A percentile compares a stretch with the other conserved stretches of the same genome.
These are phyloP conservation scores for Epinephelus moara DNA, from an alignment of 2,113 vertebrate genomes.

Conservation along the genomic window DNA sequence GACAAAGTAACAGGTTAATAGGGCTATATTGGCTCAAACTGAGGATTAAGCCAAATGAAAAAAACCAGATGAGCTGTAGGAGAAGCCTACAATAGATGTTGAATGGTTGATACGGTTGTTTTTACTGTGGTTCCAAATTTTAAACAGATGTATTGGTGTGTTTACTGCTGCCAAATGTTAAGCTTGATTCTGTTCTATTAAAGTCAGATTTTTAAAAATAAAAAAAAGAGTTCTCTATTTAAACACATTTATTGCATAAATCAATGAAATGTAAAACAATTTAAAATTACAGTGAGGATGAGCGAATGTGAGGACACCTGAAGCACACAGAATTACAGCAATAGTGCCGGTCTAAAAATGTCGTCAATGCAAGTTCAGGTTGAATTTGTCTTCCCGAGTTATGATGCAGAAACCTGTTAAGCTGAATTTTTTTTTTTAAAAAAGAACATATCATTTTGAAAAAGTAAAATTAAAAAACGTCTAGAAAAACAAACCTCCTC, in stretches of 20 bases:
- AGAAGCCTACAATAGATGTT: background rate
- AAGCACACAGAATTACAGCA: background rate
- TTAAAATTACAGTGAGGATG: background rate
- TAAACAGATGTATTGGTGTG: background rate
- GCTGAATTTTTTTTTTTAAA: background rate
- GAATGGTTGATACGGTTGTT: background rate
- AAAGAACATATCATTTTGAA: too few relatives aligned
- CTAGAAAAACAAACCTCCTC: background rate
- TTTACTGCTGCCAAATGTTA: background rate
- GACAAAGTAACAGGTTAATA: too few relatives aligned
- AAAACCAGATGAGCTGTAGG: background rate
- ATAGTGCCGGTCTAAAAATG: rapidly evolving
- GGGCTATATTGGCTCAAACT: background rate
- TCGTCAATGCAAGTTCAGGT: background rate
- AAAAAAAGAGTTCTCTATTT: background rate
- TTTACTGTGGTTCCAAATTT: background rate
- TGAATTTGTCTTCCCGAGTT: background rate
- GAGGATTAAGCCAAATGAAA: background rate
- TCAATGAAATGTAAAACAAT: constrained; percentile 16
- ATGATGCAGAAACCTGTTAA: background rate
- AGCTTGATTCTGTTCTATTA: background rate
- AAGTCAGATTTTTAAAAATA: background rate
- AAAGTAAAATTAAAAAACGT: background rate
- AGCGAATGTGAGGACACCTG: background rate
- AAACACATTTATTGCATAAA: constrained; percentile 49